Conservation (phyloP, 1,140 invertebrate species). For the Pseudomyrmex sp. region DNA sequence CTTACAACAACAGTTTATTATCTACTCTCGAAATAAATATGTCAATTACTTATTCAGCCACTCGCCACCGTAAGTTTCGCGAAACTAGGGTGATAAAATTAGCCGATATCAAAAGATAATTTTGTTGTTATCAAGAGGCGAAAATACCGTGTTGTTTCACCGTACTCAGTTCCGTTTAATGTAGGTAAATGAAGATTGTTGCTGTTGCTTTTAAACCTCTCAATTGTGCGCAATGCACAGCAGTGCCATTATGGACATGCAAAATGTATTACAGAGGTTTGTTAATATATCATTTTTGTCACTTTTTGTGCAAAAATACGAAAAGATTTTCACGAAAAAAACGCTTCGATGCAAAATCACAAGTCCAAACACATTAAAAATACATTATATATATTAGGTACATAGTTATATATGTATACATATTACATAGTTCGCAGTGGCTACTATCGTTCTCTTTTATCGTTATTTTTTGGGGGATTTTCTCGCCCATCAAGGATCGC, state of each 20-base stretch:
- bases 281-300: conserved; percentile 12
- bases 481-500: not conserved
- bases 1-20: not conserved
- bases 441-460: conserved; percentile 26
- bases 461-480: conserved; percentile 16
- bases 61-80: not conserved
- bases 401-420: not conserved
- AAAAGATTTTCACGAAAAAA: conserved; percentile 29
- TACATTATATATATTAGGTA: not conserved
- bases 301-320: not conserved
- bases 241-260: not conserved
- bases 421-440: conserved; percentile 11
- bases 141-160: conserved; percentile 19
- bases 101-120: not conserved
- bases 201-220: conserved; percentile 2
- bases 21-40: not conserved
- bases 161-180: conserved; percentile 18
- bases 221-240: conserved; percentile 9
- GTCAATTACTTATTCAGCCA: not conserved
- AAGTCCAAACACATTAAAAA: not conserved
- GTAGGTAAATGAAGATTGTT: conserved; percentile 19
- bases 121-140: conserved; percentile 5
- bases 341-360: not conserved
- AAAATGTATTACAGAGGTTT: conserved; percentile 4
- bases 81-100: not conserved